Evolutionary conservation across 2,797 vertebrate species (phyloP).

Genomic region (Sarcophilus harrisii): DNA sequence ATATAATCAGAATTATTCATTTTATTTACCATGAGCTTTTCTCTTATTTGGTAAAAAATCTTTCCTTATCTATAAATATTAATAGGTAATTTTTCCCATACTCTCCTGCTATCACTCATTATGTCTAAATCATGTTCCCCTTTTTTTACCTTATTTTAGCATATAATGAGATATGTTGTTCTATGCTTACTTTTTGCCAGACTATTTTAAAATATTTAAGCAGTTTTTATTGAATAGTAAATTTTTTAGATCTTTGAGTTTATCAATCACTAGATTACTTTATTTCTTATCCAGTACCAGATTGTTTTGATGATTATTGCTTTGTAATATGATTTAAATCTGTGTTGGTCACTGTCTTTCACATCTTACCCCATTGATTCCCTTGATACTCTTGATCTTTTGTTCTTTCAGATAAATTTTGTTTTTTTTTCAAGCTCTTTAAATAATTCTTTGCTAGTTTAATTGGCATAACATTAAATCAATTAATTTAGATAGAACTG

Average conservation of each 20-base stretch:
- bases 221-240: not conserved
- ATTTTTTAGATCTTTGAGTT: not conserved
- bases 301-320: not conserved
- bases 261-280: not conserved
- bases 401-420: not conserved
- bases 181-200: not conserved
- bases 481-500: not conserved
- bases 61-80: not conserved
- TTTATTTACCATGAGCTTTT: not conserved
- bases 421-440: not conserved
- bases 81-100: not conserved
- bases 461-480: not conserved
- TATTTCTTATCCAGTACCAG: not conserved
- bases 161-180: not conserved
- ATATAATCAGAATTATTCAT: not conserved
- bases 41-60: not conserved
- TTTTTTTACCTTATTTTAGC: not conserved
- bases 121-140: not conserved
- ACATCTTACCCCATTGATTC: not conserved
- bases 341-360: not conserved
- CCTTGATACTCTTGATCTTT: not conserved
- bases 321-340: not conserved
- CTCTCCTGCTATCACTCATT: not conserved
- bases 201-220: not conserved
- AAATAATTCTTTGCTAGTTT: not conserved